Evolutionary conservation across 1,140 invertebrate genomes (phyloP).

Genomic region (Tetramorium alpestre): DNA sequence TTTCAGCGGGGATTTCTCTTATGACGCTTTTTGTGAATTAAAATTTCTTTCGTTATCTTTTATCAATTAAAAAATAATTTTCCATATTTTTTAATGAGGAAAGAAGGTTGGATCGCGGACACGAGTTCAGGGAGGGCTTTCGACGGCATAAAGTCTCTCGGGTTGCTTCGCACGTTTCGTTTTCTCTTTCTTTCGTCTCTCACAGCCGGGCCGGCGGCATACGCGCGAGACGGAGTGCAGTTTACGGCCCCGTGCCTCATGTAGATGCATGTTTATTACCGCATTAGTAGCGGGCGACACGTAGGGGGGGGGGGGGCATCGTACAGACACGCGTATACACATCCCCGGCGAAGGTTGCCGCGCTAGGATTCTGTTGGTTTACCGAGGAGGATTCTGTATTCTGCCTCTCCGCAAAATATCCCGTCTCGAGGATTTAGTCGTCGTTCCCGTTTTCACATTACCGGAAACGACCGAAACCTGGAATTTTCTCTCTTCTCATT

Average conservation of each 20-base stretch:
- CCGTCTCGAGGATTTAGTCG: constrained; percentile 39
- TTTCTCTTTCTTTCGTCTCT: constrained; percentile 40
- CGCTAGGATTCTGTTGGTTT: constrained; percentile 77
- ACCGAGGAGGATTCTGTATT: constrained; percentile 70
- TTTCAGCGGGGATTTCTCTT: not conserved
- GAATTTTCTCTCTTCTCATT: constrained; percentile 1
- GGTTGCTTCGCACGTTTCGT: constrained; percentile 22
- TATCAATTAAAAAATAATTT: not conserved
- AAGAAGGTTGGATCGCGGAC: not conserved
- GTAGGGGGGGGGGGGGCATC: constrained; percentile 19
- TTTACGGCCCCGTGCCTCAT: constrained; percentile 67
- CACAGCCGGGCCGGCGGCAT: constrained; percentile 15
- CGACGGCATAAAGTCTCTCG: not conserved
- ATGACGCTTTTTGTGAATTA: not conserved
- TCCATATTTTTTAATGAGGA: not conserved
- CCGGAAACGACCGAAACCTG: constrained; percentile 43
- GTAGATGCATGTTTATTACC: constrained; percentile 82
- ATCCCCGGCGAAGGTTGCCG: not conserved
- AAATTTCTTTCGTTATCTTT: not conserved
- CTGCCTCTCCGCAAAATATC: constrained; percentile 72
- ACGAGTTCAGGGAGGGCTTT: not conserved
- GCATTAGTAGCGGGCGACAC: constrained; percentile 71
- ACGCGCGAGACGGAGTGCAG: constrained; percentile 43
- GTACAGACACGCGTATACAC: not conserved
- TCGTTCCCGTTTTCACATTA: constrained; percentile 63